A percentile compares a stretch with the other conserved stretches of the same genome.
These are phyloP conservation scores for Papilio elwesi DNA, from an alignment of 2,888 invertebrate genomes.

Conservation along the genomic window DNA sequence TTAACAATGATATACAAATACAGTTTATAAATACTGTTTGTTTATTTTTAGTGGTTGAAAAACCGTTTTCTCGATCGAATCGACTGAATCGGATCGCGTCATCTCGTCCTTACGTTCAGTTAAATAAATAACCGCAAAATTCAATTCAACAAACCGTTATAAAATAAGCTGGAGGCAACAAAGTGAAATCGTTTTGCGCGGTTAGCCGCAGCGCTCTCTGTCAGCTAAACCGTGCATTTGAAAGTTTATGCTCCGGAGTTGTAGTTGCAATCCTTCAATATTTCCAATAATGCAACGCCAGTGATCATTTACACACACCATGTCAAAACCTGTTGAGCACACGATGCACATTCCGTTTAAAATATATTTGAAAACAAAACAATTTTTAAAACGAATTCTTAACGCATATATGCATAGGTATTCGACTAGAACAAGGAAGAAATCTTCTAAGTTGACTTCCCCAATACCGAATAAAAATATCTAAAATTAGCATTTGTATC, in stretches of 20 bases:
- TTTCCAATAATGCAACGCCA: constrained; percentile 61
- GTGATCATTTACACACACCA: constrained; percentile 56
- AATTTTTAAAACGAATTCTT: background rate
- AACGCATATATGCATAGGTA: too few species aligned
- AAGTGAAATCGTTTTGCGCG: constrained; percentile 81
- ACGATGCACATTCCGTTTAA: constrained; percentile 16
- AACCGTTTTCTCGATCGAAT: constrained; percentile 27
- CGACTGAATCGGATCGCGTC: constrained; percentile 46
- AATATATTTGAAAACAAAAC: background rate
- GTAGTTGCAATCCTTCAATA: constrained; percentile 66
- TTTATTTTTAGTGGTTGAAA: constrained; percentile 29
- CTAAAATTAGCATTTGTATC: too few species aligned
- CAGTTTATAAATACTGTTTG: background rate
- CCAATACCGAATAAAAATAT: background rate
- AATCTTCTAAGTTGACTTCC: background rate
- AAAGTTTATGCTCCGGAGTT: constrained; percentile 71
- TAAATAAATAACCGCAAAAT: constrained; percentile 84
- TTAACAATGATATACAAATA: background rate
- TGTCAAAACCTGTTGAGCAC: constrained; percentile 69
- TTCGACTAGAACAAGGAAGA: background rate
- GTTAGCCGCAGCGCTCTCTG: constrained; percentile 79
- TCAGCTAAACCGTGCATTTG: constrained; percentile 77
- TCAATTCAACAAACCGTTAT: constrained; percentile 83
- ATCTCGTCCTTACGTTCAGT: constrained; percentile 64
- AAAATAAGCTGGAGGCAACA: constrained; percentile 80